Evolutionary conservation across 2,113 vertebrate species (phyloP).

Genomic region (Arizona elegans): DNA sequence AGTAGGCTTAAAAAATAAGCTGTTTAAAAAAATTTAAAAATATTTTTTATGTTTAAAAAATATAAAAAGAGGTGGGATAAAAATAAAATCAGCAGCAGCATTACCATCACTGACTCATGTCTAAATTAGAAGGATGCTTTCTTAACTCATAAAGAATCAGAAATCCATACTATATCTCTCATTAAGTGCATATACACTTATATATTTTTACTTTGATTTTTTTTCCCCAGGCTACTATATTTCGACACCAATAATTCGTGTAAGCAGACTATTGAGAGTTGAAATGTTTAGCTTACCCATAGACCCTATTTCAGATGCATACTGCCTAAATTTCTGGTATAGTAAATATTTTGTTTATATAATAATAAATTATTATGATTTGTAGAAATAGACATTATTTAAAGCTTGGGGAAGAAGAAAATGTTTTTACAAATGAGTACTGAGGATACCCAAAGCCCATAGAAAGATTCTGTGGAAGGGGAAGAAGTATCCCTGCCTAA

Average conservation of each 20-base stretch:
- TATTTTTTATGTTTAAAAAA: too few relatives aligned
- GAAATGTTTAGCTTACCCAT: slow-evolving; percentile 81
- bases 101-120: neutral
- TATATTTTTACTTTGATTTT: slow-evolving; percentile 6
- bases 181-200: neutral
- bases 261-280: slow-evolving; percentile 60
- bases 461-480: neutral
- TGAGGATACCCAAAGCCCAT: neutral
- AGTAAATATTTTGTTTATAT: slow-evolving; percentile 1
- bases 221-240: slow-evolving; percentile 83
- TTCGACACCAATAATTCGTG: slow-evolving; percentile 71
- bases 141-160: neutral
- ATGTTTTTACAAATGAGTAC: neutral
- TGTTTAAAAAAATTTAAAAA: too few relatives aligned
- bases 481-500: neutral
- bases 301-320: slow-evolving; percentile 38
- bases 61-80: neutral
- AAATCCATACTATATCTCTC: neutral
- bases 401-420: neutral
- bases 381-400: neutral
- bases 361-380: neutral
- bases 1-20: neutral
- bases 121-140: neutral
- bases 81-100: neutral
- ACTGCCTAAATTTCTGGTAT: slow-evolving; percentile 91